phyloP scores from a whole-genome alignment of 2,888 invertebrate genomes.

The Eumacrocentrus americanus region DNA sequence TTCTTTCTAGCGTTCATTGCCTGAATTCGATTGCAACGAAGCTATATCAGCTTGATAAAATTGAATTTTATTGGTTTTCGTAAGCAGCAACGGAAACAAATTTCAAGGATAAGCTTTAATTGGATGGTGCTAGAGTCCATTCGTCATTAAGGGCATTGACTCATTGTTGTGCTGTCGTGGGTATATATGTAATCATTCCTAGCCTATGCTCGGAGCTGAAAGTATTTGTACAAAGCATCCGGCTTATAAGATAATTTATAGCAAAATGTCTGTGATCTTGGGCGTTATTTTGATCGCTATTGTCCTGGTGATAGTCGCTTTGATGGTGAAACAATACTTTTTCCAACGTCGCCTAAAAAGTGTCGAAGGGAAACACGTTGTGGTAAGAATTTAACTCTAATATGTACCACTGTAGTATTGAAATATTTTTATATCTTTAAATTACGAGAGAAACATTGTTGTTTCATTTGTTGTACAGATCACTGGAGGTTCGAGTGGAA shows the following conservation, averaged over 20 bases:
- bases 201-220: too few species aligned
- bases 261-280: slow-evolving; percentile 20
- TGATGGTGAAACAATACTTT: slow-evolving; percentile 37
- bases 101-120: too few species aligned
- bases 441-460: too few species aligned
- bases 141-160: too few species aligned
- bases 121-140: too few species aligned
- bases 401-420: neutral
- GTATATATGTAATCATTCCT: too few species aligned
- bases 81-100: too few species aligned
- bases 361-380: slow-evolving; percentile 48
- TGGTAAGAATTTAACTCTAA: slow-evolving; percentile 40
- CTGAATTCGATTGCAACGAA: too few species aligned
- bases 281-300: slow-evolving; percentile 26
- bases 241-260: neutral
- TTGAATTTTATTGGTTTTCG: too few species aligned
- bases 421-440: neutral
- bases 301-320: slow-evolving; percentile 30
- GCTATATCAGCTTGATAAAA: too few species aligned
- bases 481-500: slow-evolving; percentile 96
- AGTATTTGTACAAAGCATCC: neutral
- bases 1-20: too few species aligned
- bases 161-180: too few species aligned
- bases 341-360: slow-evolving; percentile 36
- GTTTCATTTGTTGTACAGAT: slow-evolving; percentile 62